Percentiles rank a stretch among this genome's conserved stretches.
Evolutionary conservation across 2,888 invertebrate genomes (phyloP).

Genomic region (Luperina testacea): DNA sequence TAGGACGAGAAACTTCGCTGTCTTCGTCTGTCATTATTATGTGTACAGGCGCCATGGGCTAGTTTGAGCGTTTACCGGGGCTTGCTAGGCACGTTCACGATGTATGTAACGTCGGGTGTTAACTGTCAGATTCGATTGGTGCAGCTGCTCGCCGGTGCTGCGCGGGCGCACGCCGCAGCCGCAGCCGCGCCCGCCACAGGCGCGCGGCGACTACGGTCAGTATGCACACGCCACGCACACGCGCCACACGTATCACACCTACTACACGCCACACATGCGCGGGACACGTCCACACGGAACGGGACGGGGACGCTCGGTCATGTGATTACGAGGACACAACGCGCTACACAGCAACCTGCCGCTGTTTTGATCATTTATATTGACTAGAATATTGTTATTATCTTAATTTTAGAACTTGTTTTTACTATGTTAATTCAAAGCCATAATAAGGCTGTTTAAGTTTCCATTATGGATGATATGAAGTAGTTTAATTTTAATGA

Average conservation of each 20-base stretch:
- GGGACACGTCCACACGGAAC: conserved; percentile 40
- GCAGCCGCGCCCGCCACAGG: conserved; percentile 90
- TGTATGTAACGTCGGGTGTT: conserved; percentile 80
- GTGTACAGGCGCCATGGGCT: conserved; percentile 34
- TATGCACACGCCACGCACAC: conserved; percentile 70
- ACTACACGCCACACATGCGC: conserved; percentile 31
- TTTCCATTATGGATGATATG: background rate
- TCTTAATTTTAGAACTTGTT: conserved; percentile 7
- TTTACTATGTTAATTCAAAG: background rate
- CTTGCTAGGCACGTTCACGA: conserved; percentile 64
- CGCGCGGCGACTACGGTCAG: conserved; percentile 97
- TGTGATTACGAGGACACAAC: background rate
- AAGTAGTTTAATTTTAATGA: conserved; percentile 1
- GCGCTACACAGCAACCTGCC: background rate
- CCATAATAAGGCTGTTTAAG: background rate
- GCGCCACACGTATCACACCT: conserved; percentile 35
- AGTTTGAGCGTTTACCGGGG: conserved; percentile 66
- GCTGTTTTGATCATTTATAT: background rate
- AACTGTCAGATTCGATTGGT: conserved; percentile 88
- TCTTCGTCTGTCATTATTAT: background rate
- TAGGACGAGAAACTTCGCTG: background rate
- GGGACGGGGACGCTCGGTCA: conserved; percentile 58
- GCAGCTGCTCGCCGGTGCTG: conserved; percentile 93
- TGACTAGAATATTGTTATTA: conserved; percentile 1
- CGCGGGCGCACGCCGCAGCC: conserved; percentile 91